Evolutionary conservation across 2,888 invertebrate genomes (phyloP), one percentile per base, ranked within the genome.

Genomic region (Cheilosia vulpina): DNA sequence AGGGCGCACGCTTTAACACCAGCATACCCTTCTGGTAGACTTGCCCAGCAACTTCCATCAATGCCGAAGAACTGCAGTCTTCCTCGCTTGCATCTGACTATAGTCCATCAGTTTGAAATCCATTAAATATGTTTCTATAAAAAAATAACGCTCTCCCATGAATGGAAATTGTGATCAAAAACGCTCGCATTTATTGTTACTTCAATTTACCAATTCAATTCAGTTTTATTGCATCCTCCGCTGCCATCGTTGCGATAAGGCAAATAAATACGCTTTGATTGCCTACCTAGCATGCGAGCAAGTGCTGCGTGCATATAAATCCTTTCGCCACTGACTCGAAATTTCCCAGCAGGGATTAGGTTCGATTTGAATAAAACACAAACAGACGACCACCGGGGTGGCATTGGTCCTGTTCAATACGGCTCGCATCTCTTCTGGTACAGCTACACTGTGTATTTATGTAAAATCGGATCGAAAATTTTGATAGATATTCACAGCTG

Each of bases 401-500:
- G 2, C 19, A 7, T n/a, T 45, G 47, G 34, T 73, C 31, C 45
- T 55, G 9, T 52, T 62, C 62, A 52, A 72, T 72, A 21, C 38
- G 38, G 13, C 17, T 47, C 27, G 53, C 55, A 62, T 41, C 60
- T 17, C 13, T 15, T 4, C 21, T 15, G 13, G 13, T 52, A 21
- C 24, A 9, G 24, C 24, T 9, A 24, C 38, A 31, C 15, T 43
- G 24, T 43, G 69, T 83, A 73, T 78, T 68, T 78, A 73, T 78
- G 78, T 69, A 78, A 73, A 78, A 83, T 63, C 63, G 50, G 62
- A 68, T 68, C 73, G 43, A 55, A 68, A 78, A 68, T 73, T 13
- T 82, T 68, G 73, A 83, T 83, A 83, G 83, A 83, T 78, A 83
- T 78, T 83, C 73, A 83, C 73, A 50, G 72, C 69, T 38, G 19